Evolutionary conservation across 2,797 vertebrate genomes (phyloP).

Genomic region (Todus mexicanus): DNA sequence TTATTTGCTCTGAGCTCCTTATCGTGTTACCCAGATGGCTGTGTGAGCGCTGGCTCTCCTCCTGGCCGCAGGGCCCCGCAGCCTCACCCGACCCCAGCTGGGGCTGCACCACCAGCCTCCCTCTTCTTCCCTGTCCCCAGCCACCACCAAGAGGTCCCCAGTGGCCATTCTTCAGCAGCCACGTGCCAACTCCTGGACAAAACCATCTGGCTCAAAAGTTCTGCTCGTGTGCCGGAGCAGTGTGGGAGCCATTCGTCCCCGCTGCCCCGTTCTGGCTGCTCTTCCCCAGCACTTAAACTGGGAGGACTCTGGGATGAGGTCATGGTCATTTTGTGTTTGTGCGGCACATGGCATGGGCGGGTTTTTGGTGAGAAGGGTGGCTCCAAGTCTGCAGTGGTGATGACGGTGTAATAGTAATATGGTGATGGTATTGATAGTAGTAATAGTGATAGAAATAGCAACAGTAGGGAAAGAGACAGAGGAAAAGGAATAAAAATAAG

Average conservation of each 20-base stretch:
- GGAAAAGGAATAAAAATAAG: neutral
- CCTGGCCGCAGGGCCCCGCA: neutral
- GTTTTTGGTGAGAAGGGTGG: neutral
- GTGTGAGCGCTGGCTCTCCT: neutral
- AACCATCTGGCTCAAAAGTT: neutral
- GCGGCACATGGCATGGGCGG: fast-evolving
- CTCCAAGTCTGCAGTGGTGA: neutral
- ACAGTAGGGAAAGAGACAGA: neutral
- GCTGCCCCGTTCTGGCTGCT: neutral
- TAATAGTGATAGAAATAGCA: neutral
- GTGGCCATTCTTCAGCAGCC: neutral
- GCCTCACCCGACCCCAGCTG: neutral
- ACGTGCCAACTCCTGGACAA: neutral
- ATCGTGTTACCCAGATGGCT: neutral
- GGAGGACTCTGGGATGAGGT: neutral
- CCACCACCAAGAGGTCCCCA: neutral
- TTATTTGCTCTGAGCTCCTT: neutral
- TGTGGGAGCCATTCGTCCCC: fast-evolving
- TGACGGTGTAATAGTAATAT: neutral
- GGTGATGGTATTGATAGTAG: neutral
- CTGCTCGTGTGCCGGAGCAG: fast-evolving
- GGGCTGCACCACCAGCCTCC: neutral
- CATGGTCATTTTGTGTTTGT: neutral
- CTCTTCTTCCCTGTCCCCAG: neutral
- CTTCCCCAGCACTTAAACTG: no score